Evolutionary conservation across 1,140 invertebrate species (phyloP).

Genomic region (Gonatopus flavifemur): DNA sequence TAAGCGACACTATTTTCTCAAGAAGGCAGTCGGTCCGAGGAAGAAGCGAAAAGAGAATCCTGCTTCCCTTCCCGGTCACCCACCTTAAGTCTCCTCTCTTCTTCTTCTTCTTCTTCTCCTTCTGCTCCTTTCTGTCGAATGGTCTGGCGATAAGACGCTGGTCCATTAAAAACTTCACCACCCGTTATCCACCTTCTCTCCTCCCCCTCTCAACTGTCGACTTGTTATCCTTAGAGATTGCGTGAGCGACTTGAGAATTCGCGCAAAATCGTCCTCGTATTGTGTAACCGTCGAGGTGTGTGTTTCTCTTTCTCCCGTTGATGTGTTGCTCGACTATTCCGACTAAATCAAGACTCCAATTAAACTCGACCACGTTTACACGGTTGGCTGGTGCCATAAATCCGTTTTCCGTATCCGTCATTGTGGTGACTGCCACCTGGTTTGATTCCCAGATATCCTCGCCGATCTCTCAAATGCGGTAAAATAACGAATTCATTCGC

Average conservation of each 20-base stretch:
- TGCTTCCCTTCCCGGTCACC: not conserved
- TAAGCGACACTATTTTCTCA: slow-evolving; percentile 28
- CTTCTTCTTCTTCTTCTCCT: not conserved
- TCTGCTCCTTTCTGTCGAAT: slow-evolving; percentile 14
- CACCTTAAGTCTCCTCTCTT: not conserved
- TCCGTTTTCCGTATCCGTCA: slow-evolving; percentile 4
- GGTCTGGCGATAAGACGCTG: slow-evolving; percentile 27
- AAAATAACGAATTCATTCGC: not conserved
- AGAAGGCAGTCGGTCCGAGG: slow-evolving; percentile 25
- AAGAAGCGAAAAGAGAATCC: slow-evolving; percentile 20
- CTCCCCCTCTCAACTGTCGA: not conserved
- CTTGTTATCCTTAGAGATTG: slow-evolving; percentile 24
- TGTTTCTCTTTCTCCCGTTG: too few species aligned
- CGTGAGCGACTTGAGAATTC: slow-evolving; percentile 10
- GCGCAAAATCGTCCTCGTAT: slow-evolving; percentile 17
- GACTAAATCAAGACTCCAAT: slow-evolving; percentile 27
- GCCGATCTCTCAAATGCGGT: slow-evolving; percentile 5
- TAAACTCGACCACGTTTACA: slow-evolving; percentile 20
- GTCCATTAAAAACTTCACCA: slow-evolving; percentile 41
- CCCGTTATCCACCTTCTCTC: too few species aligned
- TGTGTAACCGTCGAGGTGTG: too few species aligned
- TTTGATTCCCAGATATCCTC: slow-evolving; percentile 1
- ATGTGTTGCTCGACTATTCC: slow-evolving; percentile 18
- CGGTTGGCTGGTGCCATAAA: slow-evolving; percentile 1
- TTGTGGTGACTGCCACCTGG: slow-evolving; percentile 11